These are phyloP conservation scores for Numenius arquata DNA, from an alignment of 2,113 vertebrate genomes.

Conservation along the genomic window DNA sequence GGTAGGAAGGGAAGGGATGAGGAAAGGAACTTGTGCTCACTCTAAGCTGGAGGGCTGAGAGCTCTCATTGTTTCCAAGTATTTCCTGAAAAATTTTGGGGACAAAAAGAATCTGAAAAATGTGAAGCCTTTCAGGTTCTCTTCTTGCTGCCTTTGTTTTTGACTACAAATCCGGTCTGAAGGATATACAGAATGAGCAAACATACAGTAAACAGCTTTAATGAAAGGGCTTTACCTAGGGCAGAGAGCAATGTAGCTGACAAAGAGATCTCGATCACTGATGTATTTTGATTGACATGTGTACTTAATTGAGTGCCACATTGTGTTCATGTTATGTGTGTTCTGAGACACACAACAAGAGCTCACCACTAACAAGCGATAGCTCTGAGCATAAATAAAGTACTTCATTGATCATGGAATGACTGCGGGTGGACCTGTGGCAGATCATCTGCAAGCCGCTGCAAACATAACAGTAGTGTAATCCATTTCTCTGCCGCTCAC, in stretches of 20 bases:
- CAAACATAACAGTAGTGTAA: background rate
- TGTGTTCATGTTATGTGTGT: conserved; percentile 34
- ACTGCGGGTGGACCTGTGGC: background rate
- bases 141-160: background rate
- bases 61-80: background rate
- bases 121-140: background rate
- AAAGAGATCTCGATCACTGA: background rate
- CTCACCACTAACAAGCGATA: conserved; percentile 35
- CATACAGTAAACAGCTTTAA: conserved; percentile 8
- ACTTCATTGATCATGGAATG: conserved; percentile 34
- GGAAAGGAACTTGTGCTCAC: background rate
- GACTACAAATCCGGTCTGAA: background rate
- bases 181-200: background rate
- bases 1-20: background rate
- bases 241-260: background rate
- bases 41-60: background rate
- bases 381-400: conserved; percentile 43
- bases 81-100: background rate
- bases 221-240: background rate
- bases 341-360: conserved; percentile 32
- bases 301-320: conserved; percentile 59
- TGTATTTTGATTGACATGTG: conserved; percentile 37
- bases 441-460: conserved; percentile 1
- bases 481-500: conserved; percentile 1
- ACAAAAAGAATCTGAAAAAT: background rate